Conservation (phyloP, 2,797 vertebrate species). For the Mus spretus region DNA sequence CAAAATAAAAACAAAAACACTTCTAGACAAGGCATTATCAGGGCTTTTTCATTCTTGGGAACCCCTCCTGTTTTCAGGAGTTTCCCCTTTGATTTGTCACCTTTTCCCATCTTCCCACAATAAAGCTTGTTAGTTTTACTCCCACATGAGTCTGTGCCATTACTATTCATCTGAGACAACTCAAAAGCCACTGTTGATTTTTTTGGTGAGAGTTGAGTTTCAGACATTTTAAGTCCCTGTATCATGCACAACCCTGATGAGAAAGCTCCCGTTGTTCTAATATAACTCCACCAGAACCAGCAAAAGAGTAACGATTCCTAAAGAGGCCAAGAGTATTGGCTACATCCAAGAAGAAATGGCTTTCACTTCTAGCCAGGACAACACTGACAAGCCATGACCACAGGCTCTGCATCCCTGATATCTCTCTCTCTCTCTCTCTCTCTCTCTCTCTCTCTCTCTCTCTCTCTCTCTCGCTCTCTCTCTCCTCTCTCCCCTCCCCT, state of each 20-base stretch:
- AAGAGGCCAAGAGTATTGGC: neutral
- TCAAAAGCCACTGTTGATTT: neutral
- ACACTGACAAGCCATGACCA: neutral
- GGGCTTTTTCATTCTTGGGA: neutral
- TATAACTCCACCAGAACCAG: neutral
- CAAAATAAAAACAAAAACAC: neutral
- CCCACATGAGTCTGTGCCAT: neutral
- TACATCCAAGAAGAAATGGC: neutral
- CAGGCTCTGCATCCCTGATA: neutral
- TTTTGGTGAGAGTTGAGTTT: neutral
- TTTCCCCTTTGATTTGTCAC: neutral
- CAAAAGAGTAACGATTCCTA: neutral
- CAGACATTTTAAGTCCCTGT: neutral
- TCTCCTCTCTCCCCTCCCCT: too few relatives aligned
- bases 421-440: neutral
- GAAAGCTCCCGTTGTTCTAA: neutral
- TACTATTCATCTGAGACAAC: neutral
- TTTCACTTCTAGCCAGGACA: neutral
- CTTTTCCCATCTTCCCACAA: neutral
- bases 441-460: too few relatives aligned
- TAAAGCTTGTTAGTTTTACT: neutral
- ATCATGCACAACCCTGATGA: neutral
- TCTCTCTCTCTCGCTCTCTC: too few relatives aligned
- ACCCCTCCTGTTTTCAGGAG: neutral
- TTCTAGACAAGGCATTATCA: neutral